Evolutionary conservation across 1,140 invertebrate genomes (phyloP).

Genomic region (Sitophilus oryzae): DNA sequence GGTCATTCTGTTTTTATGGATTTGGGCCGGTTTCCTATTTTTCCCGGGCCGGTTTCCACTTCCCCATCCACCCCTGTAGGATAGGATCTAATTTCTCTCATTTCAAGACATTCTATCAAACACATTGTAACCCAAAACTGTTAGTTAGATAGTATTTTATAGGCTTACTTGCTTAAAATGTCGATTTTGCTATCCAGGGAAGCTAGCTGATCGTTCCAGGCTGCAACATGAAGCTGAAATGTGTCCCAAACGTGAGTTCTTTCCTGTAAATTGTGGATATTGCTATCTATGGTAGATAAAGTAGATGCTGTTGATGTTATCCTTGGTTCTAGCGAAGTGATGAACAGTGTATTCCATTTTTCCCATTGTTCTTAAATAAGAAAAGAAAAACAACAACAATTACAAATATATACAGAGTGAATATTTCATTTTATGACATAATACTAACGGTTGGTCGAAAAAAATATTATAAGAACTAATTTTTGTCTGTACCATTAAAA

Average conservation of each 20-base stretch:
- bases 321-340: slow-evolving; percentile 41
- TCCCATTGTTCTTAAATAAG: slow-evolving; percentile 38
- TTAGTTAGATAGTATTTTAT: too few relatives aligned
- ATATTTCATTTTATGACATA: background rate
- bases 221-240: slow-evolving; percentile 46
- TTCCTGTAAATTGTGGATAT: slow-evolving; percentile 44
- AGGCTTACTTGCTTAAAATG: slow-evolving; percentile 44
- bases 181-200: slow-evolving; percentile 46
- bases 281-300: slow-evolving; percentile 42
- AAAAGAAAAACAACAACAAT: too few relatives aligned
- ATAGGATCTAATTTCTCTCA: too few relatives aligned
- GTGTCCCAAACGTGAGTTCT: slow-evolving; percentile 47
- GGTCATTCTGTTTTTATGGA: too few relatives aligned
- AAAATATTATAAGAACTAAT: too few relatives aligned
- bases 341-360: slow-evolving; percentile 42
- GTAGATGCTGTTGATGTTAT: slow-evolving; percentile 37
- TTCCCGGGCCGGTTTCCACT: too few relatives aligned
- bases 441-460: too few relatives aligned
- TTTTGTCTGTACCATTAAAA: too few relatives aligned
- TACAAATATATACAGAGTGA: background rate
- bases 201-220: slow-evolving; percentile 49
- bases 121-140: too few relatives aligned
- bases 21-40: too few relatives aligned
- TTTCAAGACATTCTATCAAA: too few relatives aligned
- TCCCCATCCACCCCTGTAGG: too few relatives aligned